phyloP scores from a whole-genome alignment of 1,140 invertebrate species.

The Condylostylus longicornis region DNA sequence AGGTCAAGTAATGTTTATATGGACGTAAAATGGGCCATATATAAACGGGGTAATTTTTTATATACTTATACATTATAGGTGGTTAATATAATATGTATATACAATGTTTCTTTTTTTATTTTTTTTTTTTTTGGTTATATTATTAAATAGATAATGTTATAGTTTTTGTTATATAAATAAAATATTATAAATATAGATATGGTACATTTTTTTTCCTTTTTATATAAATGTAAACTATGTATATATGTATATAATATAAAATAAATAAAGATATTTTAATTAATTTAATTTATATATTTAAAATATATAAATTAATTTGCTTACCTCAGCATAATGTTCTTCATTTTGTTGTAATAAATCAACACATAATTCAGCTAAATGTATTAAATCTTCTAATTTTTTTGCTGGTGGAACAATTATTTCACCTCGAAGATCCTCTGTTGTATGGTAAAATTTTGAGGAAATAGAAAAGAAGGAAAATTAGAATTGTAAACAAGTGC shows the following conservation, averaged over 20 bases:
- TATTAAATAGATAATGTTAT: background rate
- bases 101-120: background rate
- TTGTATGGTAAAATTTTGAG: too few relatives aligned
- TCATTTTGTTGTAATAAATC: slow-evolving; percentile 98
- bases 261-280: background rate
- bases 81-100: background rate
- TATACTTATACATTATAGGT: too few relatives aligned
- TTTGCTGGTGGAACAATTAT: slow-evolving; percentile 65
- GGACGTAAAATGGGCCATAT: background rate
- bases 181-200: background rate
- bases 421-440: slow-evolving; percentile 73
- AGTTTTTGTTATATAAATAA: background rate
- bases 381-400: slow-evolving; percentile 93
- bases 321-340: slow-evolving; percentile 99
- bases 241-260: background rate
- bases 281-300: background rate
- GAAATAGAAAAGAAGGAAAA: too few relatives aligned
- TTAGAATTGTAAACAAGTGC: too few relatives aligned
- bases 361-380: slow-evolving; percentile 93
- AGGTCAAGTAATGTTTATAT: too few relatives aligned
- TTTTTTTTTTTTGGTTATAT: background rate
- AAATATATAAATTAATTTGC: background rate
- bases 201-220: too few relatives aligned
- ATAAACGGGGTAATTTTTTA: background rate
- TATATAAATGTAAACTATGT: background rate